These are phyloP conservation scores for Palythoa heliodiscus DNA, from an alignment of 92 coral and sea anemone species.

Conservation along the genomic window DNA sequence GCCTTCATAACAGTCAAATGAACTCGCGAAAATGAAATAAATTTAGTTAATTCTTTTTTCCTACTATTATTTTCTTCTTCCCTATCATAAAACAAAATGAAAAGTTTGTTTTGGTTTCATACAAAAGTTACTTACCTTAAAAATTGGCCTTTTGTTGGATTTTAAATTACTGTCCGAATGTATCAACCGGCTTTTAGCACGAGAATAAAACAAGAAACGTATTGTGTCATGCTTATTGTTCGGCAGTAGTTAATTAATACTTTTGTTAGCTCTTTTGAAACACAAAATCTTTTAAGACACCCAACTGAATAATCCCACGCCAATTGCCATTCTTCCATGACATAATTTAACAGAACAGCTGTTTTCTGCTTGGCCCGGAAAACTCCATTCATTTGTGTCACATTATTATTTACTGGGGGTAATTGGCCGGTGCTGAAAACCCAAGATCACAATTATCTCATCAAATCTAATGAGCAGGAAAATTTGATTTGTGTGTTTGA, in stretches of 20 bases:
- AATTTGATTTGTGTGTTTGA: conserved; percentile 56
- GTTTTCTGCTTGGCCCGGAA: conserved; percentile 41
- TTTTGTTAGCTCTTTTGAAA: conserved; percentile 67
- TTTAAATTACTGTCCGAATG: conserved; percentile 25
- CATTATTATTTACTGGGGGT: conserved; percentile 62
- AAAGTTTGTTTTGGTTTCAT: neutral
- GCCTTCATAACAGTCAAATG: conserved; percentile 47
- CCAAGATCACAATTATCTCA: conserved; percentile 69
- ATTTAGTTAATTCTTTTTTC: conserved; percentile 2
- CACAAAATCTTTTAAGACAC: conserved; percentile 56
- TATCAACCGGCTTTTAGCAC: conserved; percentile 41
- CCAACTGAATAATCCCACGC: conserved; percentile 65
- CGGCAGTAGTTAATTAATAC: conserved; percentile 84
- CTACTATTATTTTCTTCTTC: neutral
- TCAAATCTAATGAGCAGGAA: conserved; percentile 69
- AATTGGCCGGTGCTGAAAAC: conserved; percentile 65
- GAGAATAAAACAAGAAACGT: conserved; percentile 47
- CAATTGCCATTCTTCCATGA: conserved; percentile 54
- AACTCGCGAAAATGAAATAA: conserved; percentile 44
- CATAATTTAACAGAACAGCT: conserved; percentile 29
- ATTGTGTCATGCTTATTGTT: conserved; percentile 71
- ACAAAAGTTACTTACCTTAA: conserved; percentile 2
- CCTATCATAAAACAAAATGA: neutral
- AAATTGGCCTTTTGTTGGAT: conserved; percentile 31
- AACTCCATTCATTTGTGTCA: conserved; percentile 69